Evolutionary conservation across 2,113 vertebrate species (phyloP).

Genomic region (Lucifuga dentata): DNA sequence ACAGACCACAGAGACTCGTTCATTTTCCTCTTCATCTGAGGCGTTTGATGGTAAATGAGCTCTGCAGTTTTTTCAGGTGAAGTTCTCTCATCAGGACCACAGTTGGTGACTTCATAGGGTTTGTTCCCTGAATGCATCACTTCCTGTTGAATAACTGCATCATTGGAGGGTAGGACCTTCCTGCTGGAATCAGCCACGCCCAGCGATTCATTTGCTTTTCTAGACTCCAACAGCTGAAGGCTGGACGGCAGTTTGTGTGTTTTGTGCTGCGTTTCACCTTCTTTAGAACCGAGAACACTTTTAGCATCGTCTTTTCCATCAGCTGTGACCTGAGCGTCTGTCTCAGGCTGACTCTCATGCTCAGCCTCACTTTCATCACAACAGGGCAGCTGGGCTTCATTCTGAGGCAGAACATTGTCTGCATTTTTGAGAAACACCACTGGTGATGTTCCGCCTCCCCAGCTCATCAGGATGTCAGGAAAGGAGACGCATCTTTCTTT

Average conservation of each 20-base stretch:
- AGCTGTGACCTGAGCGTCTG: not conserved
- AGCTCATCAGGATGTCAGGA: conserved; percentile 60
- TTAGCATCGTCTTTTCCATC: not conserved
- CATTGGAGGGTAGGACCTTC: not conserved
- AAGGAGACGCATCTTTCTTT: conserved; percentile 54
- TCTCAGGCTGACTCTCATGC: not conserved
- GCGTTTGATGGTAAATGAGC: not conserved
- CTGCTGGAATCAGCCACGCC: not conserved
- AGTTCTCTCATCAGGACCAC: not conserved
- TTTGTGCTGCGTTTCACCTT: not conserved
- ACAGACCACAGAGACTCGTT: conserved; percentile 76
- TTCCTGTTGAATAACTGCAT: not conserved
- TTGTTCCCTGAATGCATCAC: not conserved
- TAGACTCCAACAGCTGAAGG: not conserved
- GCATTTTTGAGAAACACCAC: not conserved
- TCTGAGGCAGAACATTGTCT: not conserved
- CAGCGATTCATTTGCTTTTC: not conserved
- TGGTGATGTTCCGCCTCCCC: conserved; percentile 20
- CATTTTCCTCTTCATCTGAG: conserved; percentile 8
- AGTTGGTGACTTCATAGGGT: not conserved
- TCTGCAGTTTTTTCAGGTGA: not conserved
- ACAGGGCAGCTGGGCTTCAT: not conserved
- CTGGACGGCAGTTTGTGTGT: conserved; percentile 26
- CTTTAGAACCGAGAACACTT: not conserved
- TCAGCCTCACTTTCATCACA: not conserved